Base-by-base conservation (phyloP, 2,888 invertebrate genomes). In the Automeris io region DNA sequence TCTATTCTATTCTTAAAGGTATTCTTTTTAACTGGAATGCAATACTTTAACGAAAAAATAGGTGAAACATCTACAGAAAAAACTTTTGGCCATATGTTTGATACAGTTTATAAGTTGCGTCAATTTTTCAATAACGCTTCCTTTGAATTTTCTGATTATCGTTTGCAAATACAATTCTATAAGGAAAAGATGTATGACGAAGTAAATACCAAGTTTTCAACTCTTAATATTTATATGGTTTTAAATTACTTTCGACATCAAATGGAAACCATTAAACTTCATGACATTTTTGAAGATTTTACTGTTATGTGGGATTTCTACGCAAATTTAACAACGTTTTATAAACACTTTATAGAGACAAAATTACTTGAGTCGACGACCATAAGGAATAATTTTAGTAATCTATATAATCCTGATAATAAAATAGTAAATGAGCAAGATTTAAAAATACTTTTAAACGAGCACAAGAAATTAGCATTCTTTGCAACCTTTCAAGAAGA, bases 381-480 rank as follows among this genome's bases (percentile, higher is more conserved):
- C 23, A 7, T 40, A 21, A 40, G 40, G 25, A 46, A 45, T 34
- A 42, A 39, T 11, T 18, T 37, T 23, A 42, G 24, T 18, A 37
- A 46, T 5, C 11, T 40, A 4, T 26, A 33, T 12, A 45, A 22
- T 3, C 45, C 46, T 5, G 40, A 45, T 32, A 36, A 38, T 9
- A 33, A 33, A 6, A 3, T n/a, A 3, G 7, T 13, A 2, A 45
- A 21, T 23, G 12, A 22, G 8, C 38, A 9, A 26, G 24, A 18
- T 32, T 24, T 23, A 6, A 22, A n/a, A 2, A 2, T 32, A 3
- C 22, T 31, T 35, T 18, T 37, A 8, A 13, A 5, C 2, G 31
- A 12, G 12, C 46, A 45, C 12, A 41, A 35, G 29, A 44, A 37
- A n/a, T 5, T 46, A 6, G 46, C 39, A 1, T 44, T 39, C 2